A percentile compares a stretch with the other conserved stretches of the same genome.
phyloP scores from a whole-genome alignment of 2,113 vertebrate species.

The Motacilla alba region DNA sequence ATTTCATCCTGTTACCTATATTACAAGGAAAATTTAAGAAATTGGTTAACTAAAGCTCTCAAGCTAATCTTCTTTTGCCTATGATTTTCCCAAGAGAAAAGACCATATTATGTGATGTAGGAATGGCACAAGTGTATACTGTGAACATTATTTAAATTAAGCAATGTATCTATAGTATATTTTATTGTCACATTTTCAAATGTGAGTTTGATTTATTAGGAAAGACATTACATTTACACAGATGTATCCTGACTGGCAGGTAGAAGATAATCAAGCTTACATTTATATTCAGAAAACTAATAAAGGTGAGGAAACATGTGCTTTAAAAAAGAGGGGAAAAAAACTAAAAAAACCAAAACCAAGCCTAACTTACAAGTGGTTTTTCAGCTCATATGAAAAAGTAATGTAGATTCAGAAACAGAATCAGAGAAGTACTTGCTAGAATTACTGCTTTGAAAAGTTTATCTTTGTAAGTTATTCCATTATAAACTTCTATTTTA shows the following conservation, averaged over 20 bases:
- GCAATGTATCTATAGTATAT: not conserved
- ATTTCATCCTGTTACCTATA: not conserved
- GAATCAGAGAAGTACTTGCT: conserved; percentile 9
- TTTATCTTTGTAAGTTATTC: conserved; percentile 58
- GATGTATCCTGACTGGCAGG: conserved; percentile 16
- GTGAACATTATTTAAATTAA: conserved; percentile 2
- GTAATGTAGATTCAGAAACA: not conserved
- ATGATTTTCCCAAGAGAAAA: not conserved
- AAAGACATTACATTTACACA: conserved; percentile 21
- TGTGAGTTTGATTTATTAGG: conserved; percentile 16
- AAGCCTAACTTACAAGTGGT: not conserved
- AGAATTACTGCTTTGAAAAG: conserved; percentile 60
- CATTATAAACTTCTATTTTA: conserved; percentile 66
- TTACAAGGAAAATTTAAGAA: not conserved
- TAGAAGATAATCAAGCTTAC: conserved; percentile 38
- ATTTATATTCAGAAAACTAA: conserved; percentile 66
- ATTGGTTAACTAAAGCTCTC: not conserved
- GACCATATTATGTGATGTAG: not conserved
- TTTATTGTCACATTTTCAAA: not conserved
- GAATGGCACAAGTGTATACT: not conserved
- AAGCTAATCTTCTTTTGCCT: not conserved
- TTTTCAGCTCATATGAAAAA: conserved; percentile 37
- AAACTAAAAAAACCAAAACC: not conserved
- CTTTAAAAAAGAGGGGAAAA: not conserved
- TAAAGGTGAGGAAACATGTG: conserved; percentile 12